phyloP scores from a whole-genome alignment of 2,113 vertebrate genomes.

The Empidonax alnorum region DNA sequence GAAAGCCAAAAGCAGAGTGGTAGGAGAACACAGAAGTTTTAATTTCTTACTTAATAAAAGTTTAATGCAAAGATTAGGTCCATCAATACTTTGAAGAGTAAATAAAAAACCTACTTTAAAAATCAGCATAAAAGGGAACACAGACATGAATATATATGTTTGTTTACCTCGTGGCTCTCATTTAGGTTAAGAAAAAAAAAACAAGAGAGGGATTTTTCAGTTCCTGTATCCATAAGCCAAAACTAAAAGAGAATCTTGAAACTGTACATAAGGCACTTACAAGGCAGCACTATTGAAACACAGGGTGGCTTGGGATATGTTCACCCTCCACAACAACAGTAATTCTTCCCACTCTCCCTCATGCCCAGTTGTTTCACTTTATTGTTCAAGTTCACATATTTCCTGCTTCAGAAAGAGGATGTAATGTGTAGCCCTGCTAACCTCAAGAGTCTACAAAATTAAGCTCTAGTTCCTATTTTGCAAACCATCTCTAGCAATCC shows the following conservation, averaged over 20 bases:
- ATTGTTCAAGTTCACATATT: not conserved
- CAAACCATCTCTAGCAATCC: conserved; percentile 14
- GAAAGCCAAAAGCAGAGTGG: not conserved
- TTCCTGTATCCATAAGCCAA: not conserved
- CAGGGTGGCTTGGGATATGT: not conserved
- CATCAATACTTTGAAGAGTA: not conserved
- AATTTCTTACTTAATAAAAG: not conserved
- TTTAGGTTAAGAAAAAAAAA: not conserved
- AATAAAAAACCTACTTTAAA: not conserved
- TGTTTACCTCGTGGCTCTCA: not conserved
- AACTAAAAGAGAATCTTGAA: not conserved
- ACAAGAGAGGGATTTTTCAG: not conserved
- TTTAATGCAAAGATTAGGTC: not conserved
- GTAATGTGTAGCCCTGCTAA: not conserved
- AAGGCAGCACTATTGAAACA: not conserved
- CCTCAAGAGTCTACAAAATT: not conserved
- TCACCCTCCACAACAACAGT: not conserved
- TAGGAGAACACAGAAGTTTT: not conserved
- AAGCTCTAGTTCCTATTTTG: not conserved
- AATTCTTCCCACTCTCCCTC: not conserved
- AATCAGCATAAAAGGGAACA: not conserved
- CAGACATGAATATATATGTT: not conserved
- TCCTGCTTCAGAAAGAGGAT: not conserved
- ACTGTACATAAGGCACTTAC: not conserved
- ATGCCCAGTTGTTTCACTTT: not conserved